phyloP scores from a whole-genome alignment of 1,140 invertebrate species.

The Acromyrmex echinatior region DNA sequence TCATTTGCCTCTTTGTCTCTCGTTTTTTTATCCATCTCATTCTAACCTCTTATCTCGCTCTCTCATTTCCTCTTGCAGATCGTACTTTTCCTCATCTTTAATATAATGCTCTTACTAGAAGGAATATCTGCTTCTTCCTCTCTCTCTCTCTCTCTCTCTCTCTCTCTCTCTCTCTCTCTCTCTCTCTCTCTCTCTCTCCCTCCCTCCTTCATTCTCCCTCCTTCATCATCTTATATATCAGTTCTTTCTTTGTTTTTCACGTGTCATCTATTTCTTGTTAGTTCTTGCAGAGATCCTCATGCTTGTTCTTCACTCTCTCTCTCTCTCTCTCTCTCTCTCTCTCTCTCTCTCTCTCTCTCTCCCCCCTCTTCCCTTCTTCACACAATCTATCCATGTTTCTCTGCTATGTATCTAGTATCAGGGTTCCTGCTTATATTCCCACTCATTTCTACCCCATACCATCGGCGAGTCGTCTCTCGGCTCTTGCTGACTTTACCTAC shows the following conservation, averaged over 20 bases:
- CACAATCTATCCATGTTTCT: background rate
- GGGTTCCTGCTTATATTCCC: conserved; percentile 40
- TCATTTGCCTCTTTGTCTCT: conserved; percentile 27
- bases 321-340: background rate
- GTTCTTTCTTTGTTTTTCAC: conserved; percentile 20
- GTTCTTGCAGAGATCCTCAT: background rate
- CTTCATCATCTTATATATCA: background rate
- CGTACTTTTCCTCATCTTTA: conserved; percentile 18
- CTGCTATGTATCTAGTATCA: conserved; percentile 30
- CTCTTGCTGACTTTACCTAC: conserved; percentile 52
- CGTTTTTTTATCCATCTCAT: background rate
- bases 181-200: background rate
- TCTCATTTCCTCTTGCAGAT: conserved; percentile 26
- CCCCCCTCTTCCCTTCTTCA: background rate
- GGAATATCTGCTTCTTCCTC: conserved; percentile 1
- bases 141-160: conserved; percentile 20
- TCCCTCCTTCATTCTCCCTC: background rate
- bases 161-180: conserved; percentile 28
- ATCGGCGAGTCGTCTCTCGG: background rate
- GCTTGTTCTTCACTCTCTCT: background rate
- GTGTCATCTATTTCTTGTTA: conserved; percentile 19
- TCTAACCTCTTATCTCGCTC: conserved; percentile 17
- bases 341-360: conserved; percentile 7
- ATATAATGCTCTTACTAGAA: conserved; percentile 19
- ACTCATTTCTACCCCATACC: background rate